These are phyloP conservation scores for Bugulina stolonifera DNA, from an alignment of 2,888 invertebrate genomes.

Conservation along the genomic window DNA sequence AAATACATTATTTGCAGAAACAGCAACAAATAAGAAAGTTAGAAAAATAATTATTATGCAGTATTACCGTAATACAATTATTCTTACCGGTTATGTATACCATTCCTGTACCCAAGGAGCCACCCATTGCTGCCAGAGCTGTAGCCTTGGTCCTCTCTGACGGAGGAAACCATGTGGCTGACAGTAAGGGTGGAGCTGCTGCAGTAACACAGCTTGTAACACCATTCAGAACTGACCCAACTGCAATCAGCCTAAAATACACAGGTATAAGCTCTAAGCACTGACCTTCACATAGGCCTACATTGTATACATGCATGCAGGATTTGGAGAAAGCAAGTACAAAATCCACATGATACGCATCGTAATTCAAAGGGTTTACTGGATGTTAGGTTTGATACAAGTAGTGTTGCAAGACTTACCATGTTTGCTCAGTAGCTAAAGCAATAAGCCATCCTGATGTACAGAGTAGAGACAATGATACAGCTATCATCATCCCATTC, in stretches of 20 bases:
- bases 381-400: too few relatives aligned
- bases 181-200: neutral
- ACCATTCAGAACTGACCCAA: neutral
- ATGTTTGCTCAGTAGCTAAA: slow-evolving; percentile 5
- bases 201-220: neutral
- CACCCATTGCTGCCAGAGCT: neutral
- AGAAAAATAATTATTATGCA: too few relatives aligned
- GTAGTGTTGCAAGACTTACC: neutral
- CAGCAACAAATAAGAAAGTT: too few relatives aligned
- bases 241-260: neutral
- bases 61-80: too few relatives aligned
- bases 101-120: neutral
- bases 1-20: neutral
- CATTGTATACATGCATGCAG: too few relatives aligned
- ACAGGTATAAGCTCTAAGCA: too few relatives aligned
- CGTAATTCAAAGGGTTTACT: too few relatives aligned
- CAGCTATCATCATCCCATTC: neutral
- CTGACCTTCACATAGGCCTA: too few relatives aligned
- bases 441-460: neutral
- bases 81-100: neutral
- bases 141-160: neutral
- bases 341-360: too few relatives aligned
- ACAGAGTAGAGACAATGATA: neutral
- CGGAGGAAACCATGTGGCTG: neutral
- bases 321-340: too few relatives aligned